Evolutionary conservation across 2,113 vertebrate species (phyloP).

Genomic region (Mobula hypostoma): DNA sequence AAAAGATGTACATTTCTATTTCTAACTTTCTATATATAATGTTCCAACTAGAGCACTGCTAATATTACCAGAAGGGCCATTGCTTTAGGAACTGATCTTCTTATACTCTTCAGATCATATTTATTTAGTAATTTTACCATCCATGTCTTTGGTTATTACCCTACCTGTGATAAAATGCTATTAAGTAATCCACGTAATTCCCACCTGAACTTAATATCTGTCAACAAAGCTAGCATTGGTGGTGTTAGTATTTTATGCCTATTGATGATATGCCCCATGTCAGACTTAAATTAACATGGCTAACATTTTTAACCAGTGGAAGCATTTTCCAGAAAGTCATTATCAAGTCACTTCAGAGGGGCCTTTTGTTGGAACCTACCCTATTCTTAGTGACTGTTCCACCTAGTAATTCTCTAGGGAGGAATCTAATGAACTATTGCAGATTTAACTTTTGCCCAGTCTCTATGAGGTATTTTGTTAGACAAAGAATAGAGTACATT

Average conservation of each 20-base stretch:
- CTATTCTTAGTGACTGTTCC: background rate
- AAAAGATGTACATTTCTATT: background rate
- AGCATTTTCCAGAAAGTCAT: background rate
- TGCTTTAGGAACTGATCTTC: background rate
- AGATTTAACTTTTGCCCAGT: background rate
- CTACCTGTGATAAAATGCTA: background rate
- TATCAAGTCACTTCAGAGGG: background rate
- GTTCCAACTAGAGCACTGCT: background rate
- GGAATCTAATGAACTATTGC: background rate
- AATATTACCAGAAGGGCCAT: too few relatives aligned
- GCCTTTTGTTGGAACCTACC: background rate
- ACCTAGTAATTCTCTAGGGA: background rate
- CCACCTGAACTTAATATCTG: background rate
- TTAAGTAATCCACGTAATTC: slow-evolving; percentile 21
- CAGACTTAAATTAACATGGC: background rate
- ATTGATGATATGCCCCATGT: background rate
- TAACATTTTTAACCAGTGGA: background rate
- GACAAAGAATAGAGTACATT: too few relatives aligned
- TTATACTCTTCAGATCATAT: background rate
- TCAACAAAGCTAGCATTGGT: background rate
- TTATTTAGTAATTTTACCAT: slow-evolving; percentile 10
- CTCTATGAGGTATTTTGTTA: background rate
- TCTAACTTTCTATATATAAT: background rate
- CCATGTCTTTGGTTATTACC: background rate
- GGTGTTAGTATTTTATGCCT: background rate